phyloP scores from a whole-genome alignment of 2,113 vertebrate species.

The Zosterops pallidus region DNA sequence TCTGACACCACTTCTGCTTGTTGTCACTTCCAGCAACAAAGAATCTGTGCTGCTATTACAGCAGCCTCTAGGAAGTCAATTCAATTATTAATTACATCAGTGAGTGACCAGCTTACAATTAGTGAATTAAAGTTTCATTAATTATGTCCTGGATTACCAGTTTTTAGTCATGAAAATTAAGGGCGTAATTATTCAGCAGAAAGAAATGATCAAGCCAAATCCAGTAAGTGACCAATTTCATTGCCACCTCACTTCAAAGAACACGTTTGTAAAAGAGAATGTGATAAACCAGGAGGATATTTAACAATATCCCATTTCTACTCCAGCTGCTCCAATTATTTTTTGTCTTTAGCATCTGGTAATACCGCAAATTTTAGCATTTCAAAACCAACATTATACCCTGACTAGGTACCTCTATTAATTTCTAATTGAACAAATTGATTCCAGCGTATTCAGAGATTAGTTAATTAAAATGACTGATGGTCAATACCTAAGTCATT shows the following conservation, averaged over 20 bases:
- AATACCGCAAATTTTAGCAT: not conserved
- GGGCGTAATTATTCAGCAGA: not conserved
- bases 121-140: not conserved
- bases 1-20: not conserved
- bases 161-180: slow-evolving; percentile 10
- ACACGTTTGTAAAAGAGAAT: not conserved
- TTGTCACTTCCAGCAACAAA: not conserved
- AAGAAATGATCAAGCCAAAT: not conserved
- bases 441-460: not conserved
- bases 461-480: not conserved
- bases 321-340: slow-evolving; percentile 18
- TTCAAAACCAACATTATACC: not conserved
- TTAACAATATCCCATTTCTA: not conserved
- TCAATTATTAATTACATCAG: not conserved
- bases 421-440: not conserved
- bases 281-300: not conserved
- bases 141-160: not conserved
- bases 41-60: not conserved
- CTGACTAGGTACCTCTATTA: not conserved
- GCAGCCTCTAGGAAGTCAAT: not conserved
- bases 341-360: slow-evolving; percentile 6
- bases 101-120: not conserved
- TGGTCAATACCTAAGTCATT: not conserved
- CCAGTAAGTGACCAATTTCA: not conserved
- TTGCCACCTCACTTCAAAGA: not conserved